Conservation (phyloP, 2,113 vertebrate genomes). For the Pteropus alecto region DNA sequence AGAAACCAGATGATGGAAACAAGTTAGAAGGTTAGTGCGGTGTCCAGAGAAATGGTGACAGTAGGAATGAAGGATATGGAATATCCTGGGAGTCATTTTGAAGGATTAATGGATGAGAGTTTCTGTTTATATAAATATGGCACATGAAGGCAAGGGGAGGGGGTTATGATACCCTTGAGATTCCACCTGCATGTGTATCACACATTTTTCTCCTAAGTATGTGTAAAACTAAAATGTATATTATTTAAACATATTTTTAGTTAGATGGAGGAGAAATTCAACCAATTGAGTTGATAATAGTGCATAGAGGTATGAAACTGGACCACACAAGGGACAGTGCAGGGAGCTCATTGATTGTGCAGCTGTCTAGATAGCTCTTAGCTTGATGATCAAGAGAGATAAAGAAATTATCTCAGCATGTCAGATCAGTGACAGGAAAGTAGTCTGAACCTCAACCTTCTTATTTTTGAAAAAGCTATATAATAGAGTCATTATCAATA, state of each 20-base stretch:
- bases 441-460: not conserved
- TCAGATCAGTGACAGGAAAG: not conserved
- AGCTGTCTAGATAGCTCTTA: not conserved
- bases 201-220: not conserved
- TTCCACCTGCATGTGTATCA: not conserved
- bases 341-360: not conserved
- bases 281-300: not conserved
- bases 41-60: not conserved
- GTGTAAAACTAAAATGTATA: not conserved
- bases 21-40: not conserved
- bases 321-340: fast-evolving
- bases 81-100: not conserved
- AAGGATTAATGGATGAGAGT: not conserved
- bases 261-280: not conserved
- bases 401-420: not conserved
- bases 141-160: not conserved
- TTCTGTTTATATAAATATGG: not conserved
- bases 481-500: not conserved
- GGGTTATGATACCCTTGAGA: not conserved
- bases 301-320: not conserved
- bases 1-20: not conserved
- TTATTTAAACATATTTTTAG: not conserved
- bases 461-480: not conserved
- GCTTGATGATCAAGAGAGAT: not conserved
- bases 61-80: not conserved